Evolutionary conservation across 2,797 vertebrate genomes (phyloP).

Genomic region (Tragelaphus oryx): DNA sequence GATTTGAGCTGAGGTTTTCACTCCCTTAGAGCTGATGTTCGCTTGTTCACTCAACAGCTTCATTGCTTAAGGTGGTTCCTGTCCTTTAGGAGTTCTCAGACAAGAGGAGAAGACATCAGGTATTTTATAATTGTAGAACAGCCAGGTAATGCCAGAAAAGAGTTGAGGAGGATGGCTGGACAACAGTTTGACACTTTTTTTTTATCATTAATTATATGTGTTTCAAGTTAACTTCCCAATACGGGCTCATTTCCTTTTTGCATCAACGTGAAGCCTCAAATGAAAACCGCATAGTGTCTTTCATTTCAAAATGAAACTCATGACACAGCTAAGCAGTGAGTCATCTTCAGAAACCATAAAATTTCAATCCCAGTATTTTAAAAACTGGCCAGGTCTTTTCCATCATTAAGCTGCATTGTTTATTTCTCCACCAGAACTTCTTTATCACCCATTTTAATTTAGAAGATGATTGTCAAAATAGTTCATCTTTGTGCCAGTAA

Average conservation of each 20-base stretch:
- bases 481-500: neutral
- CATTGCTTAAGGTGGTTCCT: neutral
- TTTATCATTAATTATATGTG: constrained; percentile 5
- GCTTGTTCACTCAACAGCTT: neutral
- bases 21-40: neutral
- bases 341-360: constrained; percentile 38
- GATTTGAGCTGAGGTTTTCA: neutral
- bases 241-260: constrained; percentile 64
- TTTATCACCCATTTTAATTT: constrained; percentile 16
- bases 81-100: neutral
- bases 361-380: constrained; percentile 58
- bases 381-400: constrained; percentile 37
- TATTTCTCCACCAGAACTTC: constrained; percentile 7
- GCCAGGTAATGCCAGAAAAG: neutral
- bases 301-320: constrained; percentile 59
- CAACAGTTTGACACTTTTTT: neutral
- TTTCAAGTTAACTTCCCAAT: constrained; percentile 60
- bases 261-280: constrained; percentile 52
- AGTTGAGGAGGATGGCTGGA: neutral
- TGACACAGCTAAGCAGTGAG: constrained; percentile 25
- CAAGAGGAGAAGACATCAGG: neutral
- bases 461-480: neutral
- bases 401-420: neutral
- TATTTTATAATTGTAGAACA: neutral
- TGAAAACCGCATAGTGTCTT: constrained; percentile 25